phyloP scores from a whole-genome alignment of 2,797 vertebrate genomes.

The Nyctibius grandis region DNA sequence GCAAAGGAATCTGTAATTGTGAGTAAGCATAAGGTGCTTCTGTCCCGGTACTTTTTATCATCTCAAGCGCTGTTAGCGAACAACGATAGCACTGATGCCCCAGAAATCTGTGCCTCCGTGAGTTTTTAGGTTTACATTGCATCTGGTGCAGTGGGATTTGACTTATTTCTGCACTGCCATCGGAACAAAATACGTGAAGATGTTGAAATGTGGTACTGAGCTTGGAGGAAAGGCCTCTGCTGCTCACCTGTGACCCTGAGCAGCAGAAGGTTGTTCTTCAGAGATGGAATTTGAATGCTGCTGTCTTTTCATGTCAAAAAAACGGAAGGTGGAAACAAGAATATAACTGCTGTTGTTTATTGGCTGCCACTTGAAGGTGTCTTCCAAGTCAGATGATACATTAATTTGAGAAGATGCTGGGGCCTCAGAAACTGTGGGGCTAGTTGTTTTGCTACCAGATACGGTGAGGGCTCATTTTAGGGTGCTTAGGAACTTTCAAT shows the following conservation, averaged over 20 bases:
- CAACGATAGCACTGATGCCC: neutral
- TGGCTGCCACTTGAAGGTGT: neutral
- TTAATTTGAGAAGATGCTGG: neutral
- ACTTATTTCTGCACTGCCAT: neutral
- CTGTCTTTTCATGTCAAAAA: neutral
- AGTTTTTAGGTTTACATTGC: neutral
- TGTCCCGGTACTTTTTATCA: neutral
- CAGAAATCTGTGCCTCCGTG: neutral
- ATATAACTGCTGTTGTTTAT: neutral
- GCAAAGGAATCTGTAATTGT: neutral
- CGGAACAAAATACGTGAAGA: neutral
- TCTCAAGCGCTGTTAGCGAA: neutral
- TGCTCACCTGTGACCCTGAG: fast-evolving
- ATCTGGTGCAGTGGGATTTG: neutral
- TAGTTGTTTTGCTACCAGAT: neutral
- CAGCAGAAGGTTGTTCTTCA: neutral
- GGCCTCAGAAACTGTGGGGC: neutral
- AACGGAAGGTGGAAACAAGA: neutral
- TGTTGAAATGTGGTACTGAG: neutral
- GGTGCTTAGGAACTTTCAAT: neutral
- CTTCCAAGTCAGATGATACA: neutral
- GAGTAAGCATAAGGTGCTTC: neutral
- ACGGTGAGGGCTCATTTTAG: neutral
- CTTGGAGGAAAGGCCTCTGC: neutral
- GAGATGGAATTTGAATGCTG: neutral